Evolutionary conservation across 2,888 invertebrate genomes (phyloP).

Genomic region (Antheraea yamamai): DNA sequence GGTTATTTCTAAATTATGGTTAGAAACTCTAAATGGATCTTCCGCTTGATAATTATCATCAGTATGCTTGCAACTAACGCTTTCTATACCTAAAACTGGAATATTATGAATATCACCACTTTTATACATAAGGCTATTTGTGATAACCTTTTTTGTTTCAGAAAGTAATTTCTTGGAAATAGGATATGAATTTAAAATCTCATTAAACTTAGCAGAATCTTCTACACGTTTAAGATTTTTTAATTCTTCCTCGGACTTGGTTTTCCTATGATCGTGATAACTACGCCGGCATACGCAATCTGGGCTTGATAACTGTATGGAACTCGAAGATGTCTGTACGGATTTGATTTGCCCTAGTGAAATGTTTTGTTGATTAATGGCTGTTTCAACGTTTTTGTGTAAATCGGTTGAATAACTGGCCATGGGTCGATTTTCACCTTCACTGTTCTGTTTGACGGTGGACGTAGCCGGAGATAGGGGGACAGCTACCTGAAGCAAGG

Average conservation of each 20-base stretch:
- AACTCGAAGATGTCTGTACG: constrained; percentile 46
- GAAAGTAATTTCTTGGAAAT: background rate
- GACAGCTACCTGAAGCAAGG: constrained; percentile 59
- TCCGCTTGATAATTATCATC: background rate
- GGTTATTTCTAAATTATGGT: constrained; percentile 32
- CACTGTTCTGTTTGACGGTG: constrained; percentile 26
- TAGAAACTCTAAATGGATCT: background rate
- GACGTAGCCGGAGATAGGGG: constrained; percentile 43
- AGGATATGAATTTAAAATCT: background rate
- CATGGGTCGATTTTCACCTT: constrained; percentile 30
- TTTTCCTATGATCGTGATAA: constrained; percentile 34
- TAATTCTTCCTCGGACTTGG: constrained; percentile 50
- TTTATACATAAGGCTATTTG: background rate
- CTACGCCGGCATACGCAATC: background rate
- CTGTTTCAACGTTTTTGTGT: constrained; percentile 40
- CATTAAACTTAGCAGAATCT: background rate
- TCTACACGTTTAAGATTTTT: background rate
- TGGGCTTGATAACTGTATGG: constrained; percentile 25
- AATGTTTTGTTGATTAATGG: constrained; percentile 27
- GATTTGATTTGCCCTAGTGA: constrained; percentile 33
- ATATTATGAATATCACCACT: background rate
- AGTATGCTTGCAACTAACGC: background rate
- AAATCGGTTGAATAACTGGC: constrained; percentile 15
- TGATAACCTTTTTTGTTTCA: background rate
- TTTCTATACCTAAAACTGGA: background rate